Evolutionary conservation across 2,888 invertebrate species (phyloP), one percentile per base, ranked within the genome.

Genomic region (Mechanitis mazaeus): DNA sequence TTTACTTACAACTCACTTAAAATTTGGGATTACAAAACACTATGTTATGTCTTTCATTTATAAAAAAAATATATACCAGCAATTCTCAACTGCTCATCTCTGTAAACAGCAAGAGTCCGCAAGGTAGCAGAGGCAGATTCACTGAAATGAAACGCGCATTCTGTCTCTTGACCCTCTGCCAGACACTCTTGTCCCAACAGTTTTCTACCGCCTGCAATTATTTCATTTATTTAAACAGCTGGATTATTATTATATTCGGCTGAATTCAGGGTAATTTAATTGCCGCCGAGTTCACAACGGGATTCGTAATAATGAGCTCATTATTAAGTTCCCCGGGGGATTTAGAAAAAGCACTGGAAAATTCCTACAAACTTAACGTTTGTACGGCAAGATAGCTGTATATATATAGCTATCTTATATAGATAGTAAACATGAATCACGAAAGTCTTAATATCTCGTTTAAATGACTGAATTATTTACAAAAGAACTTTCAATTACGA

Each of bases 81-180:
- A 45, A 71, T 67, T 65, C 77, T 78, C 2, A 84, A 68, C 68
- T 89, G 90, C 53, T 90, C 90, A 58, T 88, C 84, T 72, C 91
- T 80, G 58, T 90, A 91, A 0, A 83, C 75, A n/a, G 88, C 84
- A 76, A 87, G 77, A 7, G 80, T 88, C 47, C 91, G 75, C 2
- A 90, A 67, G 1, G 86, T 78, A 0, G 88, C 79, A 3, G 86
- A 85, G 1, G 87, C 81, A 0, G 90, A 77, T 71, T 91, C 91
- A 65, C 87, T 88, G 11, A 91, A 75, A 64, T 87, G 78, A 69
- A 87, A 91, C 1, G 88, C 85, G 65, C 85, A 83, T 28, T 78
- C 81, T 1, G 65, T 65, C 53, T 90, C 83, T 67, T 83, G 76
- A 47, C 73, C 75, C 2, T 70, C 78, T 4, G 78, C 72, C 56